These are phyloP conservation scores for Pristionchus fissidentatus DNA, from an alignment of 2,888 invertebrate species.

Conservation along the genomic window DNA sequence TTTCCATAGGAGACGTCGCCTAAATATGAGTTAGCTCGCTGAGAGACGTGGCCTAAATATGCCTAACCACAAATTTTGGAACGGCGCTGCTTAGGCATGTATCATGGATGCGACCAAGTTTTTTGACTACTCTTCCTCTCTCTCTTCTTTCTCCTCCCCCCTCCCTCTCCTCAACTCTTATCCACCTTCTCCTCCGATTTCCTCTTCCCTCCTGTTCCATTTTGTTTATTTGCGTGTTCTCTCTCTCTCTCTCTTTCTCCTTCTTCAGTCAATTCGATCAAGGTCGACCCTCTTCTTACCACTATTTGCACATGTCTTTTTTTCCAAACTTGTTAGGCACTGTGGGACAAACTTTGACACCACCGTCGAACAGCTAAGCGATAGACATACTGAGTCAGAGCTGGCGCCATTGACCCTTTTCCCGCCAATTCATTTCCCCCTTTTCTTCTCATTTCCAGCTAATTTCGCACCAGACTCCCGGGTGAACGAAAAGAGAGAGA, in stretches of 20 bases:
- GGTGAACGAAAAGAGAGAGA: no score
- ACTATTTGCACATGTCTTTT: constrained; percentile 10
- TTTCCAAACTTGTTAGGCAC: constrained; percentile 20
- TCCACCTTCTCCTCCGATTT: background rate
- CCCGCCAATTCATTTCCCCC: no score
- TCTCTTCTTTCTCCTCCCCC: background rate
- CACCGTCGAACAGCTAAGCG: background rate
- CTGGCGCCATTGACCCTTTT: no score
- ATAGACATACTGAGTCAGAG: no score
- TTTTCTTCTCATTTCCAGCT: no score
- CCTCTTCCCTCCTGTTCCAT: constrained; percentile 17
- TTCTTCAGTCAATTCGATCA: constrained; percentile 39
- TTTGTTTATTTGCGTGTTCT: constrained; percentile 34
- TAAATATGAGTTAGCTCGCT: no score
- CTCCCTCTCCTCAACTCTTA: background rate
- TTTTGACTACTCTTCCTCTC: background rate
- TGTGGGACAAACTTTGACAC: constrained; percentile 30
- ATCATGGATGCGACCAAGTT: background rate
- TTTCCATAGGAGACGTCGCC: no score
- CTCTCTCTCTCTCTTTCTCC: constrained; percentile 25
- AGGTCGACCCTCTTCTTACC: background rate
- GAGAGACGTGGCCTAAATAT: no score
- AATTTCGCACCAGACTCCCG: no score
- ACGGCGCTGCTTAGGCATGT: no score
- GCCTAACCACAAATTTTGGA: no score